These are phyloP conservation scores for Sweltsa coloradensis DNA, from an alignment of 1,140 invertebrate genomes.

Conservation along the genomic window DNA sequence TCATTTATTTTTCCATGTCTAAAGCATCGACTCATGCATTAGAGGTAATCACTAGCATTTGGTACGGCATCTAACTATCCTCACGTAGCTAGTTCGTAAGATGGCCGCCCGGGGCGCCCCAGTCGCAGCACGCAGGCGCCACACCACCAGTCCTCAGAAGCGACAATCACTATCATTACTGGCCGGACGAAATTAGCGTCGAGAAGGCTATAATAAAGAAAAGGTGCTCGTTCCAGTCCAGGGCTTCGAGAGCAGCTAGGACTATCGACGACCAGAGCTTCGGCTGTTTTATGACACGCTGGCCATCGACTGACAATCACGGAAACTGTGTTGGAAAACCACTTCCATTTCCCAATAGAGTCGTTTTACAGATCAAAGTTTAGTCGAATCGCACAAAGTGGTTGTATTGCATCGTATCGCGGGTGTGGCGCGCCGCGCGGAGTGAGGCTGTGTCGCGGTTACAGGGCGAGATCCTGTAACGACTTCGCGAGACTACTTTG, in stretches of 20 bases:
- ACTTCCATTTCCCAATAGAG: slow-evolving; percentile 1
- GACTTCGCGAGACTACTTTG: too few relatives aligned
- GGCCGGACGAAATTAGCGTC: neutral
- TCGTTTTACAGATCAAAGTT: slow-evolving; percentile 1
- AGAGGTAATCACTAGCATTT: neutral
- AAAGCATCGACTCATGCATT: neutral
- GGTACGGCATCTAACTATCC: neutral
- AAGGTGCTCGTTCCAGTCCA: too few relatives aligned
- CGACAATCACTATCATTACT: neutral
- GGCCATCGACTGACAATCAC: neutral
- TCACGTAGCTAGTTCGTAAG: neutral
- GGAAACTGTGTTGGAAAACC: neutral
- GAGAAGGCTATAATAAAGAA: neutral
- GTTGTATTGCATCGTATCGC: too few relatives aligned
- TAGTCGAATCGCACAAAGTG: too few relatives aligned
- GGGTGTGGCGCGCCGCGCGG: too few relatives aligned
- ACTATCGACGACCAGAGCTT: too few relatives aligned
- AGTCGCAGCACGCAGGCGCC: neutral
- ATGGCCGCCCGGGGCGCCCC: neutral
- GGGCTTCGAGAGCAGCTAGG: too few relatives aligned
- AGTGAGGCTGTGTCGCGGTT: too few relatives aligned
- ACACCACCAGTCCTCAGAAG: neutral
- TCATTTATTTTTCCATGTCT: too few relatives aligned
- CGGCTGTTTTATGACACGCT: too few relatives aligned
- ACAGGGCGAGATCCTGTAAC: too few relatives aligned